Conservation (phyloP, 2,888 invertebrate species). For the Spodoptera littoralis region DNA sequence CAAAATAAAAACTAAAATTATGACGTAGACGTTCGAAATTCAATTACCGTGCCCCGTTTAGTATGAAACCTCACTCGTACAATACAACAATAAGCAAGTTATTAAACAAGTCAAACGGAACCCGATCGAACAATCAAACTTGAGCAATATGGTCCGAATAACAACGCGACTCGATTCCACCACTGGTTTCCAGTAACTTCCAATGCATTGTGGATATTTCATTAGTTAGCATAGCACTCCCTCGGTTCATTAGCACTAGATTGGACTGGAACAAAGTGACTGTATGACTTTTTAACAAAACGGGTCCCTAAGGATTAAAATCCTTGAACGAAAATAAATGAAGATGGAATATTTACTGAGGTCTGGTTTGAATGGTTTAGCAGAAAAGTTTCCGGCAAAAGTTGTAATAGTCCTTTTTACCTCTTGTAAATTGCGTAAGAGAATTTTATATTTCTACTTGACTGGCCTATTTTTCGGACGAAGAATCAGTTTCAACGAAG, state of each 20-base stretch:
- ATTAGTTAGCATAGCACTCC: slow-evolving; percentile 29
- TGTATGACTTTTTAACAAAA: slow-evolving; percentile 32
- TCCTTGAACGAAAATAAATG: background rate
- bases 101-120: slow-evolving; percentile 41
- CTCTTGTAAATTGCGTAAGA: too few species aligned
- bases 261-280: slow-evolving; percentile 13
- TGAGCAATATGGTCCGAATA: slow-evolving; percentile 20
- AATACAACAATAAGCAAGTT: slow-evolving; percentile 30
- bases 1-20: too few species aligned
- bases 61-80: slow-evolving; percentile 29
- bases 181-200: slow-evolving; percentile 22
- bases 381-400: slow-evolving; percentile 2
- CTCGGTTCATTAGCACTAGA: slow-evolving; percentile 31
- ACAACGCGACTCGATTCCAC: slow-evolving; percentile 20
- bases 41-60: slow-evolving; percentile 27
- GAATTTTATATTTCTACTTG: too few species aligned
- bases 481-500: too few species aligned
- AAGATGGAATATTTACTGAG: slow-evolving; percentile 21
- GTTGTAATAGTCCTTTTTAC: slow-evolving; percentile 5
- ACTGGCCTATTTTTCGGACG: background rate
- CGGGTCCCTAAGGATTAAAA: background rate
- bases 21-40: slow-evolving; percentile 11
- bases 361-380: slow-evolving; percentile 1
- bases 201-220: slow-evolving; percentile 46
- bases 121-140: slow-evolving; percentile 42